Percentiles rank a stretch among this genome's conserved stretches.
phyloP scores from a whole-genome alignment of 2,888 invertebrate genomes.

The Andrena praecox region DNA sequence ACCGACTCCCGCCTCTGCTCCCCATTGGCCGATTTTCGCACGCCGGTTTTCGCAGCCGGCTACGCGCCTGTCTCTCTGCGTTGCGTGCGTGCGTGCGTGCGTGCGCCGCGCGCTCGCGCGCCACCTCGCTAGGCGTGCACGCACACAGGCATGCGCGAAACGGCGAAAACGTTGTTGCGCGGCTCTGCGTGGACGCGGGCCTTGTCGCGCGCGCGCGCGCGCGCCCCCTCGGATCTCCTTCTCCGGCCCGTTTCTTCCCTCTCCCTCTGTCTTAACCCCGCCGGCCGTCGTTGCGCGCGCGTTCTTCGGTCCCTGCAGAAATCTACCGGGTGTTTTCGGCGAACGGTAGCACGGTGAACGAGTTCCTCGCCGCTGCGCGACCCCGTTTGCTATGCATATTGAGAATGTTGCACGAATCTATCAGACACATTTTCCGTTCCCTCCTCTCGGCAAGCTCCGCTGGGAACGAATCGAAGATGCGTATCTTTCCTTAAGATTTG shows the following conservation, averaged over 20 bases:
- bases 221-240: slow-evolving; percentile 13
- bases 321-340: slow-evolving; percentile 82
- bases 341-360: slow-evolving; percentile 53
- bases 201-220: slow-evolving; percentile 12
- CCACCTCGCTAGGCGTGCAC: slow-evolving; percentile 32
- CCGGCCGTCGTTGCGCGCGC: slow-evolving; percentile 46
- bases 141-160: slow-evolving; percentile 40
- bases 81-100: slow-evolving; percentile 44
- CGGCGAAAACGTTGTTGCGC: slow-evolving; percentile 17
- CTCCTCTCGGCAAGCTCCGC: not conserved
- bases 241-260: not conserved
- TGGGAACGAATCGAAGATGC: slow-evolving; percentile 45
- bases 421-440: slow-evolving; percentile 20
- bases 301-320: slow-evolving; percentile 69
- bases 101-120: slow-evolving; percentile 40
- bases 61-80: slow-evolving; percentile 52
- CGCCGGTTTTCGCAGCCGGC: slow-evolving; percentile 79
- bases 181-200: not conserved
- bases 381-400: slow-evolving; percentile 35
- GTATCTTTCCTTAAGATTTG: slow-evolving; percentile 45
- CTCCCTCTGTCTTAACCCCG: slow-evolving; percentile 34
- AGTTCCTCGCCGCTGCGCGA: slow-evolving; percentile 45
- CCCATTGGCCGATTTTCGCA: slow-evolving; percentile 79
- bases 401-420: slow-evolving; percentile 48
- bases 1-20: slow-evolving; percentile 77